phyloP scores from a whole-genome alignment of 1,140 invertebrate genomes.

The Trachymyrmex septentrionalis region DNA sequence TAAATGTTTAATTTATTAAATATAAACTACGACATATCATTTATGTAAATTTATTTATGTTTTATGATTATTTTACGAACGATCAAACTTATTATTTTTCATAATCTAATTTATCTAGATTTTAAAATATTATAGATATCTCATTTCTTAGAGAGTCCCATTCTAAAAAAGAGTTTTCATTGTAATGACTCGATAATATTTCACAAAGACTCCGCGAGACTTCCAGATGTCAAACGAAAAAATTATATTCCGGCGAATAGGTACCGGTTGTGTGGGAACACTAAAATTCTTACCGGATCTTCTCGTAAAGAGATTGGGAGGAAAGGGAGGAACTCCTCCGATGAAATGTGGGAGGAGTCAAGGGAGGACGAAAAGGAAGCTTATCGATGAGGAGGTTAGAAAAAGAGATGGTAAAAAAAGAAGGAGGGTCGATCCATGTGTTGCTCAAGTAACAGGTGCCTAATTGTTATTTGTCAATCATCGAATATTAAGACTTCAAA shows the following conservation, averaged over 20 bases:
- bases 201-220: not conserved
- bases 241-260: not conserved
- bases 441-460: slow-evolving; percentile 70
- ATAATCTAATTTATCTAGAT: not conserved
- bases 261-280: slow-evolving; percentile 16
- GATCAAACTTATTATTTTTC: not conserved
- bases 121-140: not conserved
- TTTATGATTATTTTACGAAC: too few species aligned
- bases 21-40: not conserved
- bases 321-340: not conserved
- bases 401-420: slow-evolving; percentile 41
- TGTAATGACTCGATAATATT: not conserved
- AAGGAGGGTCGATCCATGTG: slow-evolving; percentile 54
- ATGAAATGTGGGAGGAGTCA: slow-evolving; percentile 62
- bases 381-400: slow-evolving; percentile 47
- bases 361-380: slow-evolving; percentile 20
- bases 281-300: slow-evolving; percentile 16
- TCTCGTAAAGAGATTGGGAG: not conserved
- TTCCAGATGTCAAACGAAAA: slow-evolving; percentile 16
- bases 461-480: slow-evolving; percentile 73
- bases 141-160: too few species aligned
- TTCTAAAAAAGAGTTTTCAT: not conserved
- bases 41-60: not conserved
- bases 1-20: not conserved
- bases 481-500: slow-evolving; percentile 65